Evolutionary conservation across 2,113 vertebrate genomes (phyloP).

Genomic region (Xiphophorus hellerii): DNA sequence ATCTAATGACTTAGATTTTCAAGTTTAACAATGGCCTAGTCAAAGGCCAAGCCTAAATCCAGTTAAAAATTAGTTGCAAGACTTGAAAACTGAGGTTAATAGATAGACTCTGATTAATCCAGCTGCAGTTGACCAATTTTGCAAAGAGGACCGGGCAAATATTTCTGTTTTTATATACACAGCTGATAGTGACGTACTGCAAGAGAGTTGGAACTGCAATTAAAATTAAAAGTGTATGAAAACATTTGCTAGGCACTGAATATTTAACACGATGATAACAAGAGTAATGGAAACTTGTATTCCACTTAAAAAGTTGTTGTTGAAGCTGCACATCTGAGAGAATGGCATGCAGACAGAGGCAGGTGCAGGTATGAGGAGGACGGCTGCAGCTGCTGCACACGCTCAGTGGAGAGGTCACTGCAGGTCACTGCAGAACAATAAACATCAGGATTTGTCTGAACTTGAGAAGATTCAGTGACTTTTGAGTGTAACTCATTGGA

Average conservation of each 20-base stretch:
- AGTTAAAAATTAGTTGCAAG: not conserved
- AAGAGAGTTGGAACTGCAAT: no score
- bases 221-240: no score
- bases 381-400: constrained; percentile 16
- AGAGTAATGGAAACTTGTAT: no score
- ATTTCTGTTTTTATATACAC: no score
- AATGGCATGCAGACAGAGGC: not conserved
- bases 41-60: not conserved
- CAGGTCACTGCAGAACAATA: constrained; percentile 47
- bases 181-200: no score
- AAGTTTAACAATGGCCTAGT: not conserved
- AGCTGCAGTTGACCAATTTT: no score
- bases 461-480: constrained; percentile 32
- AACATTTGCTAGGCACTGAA: no score
- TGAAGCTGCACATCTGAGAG: not conserved
- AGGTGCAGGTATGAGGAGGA: constrained; percentile 29
- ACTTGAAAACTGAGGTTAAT: not conserved
- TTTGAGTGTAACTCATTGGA: constrained; percentile 58
- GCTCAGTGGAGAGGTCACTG: constrained; percentile 40
- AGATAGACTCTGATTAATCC: no score
- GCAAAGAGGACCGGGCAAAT: no score
- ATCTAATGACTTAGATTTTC: not conserved
- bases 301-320: no score
- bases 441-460: constrained; percentile 25
- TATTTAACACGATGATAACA: no score